phyloP scores from a whole-genome alignment of 2,113 vertebrate genomes.

The Actenoides hombroni region DNA sequence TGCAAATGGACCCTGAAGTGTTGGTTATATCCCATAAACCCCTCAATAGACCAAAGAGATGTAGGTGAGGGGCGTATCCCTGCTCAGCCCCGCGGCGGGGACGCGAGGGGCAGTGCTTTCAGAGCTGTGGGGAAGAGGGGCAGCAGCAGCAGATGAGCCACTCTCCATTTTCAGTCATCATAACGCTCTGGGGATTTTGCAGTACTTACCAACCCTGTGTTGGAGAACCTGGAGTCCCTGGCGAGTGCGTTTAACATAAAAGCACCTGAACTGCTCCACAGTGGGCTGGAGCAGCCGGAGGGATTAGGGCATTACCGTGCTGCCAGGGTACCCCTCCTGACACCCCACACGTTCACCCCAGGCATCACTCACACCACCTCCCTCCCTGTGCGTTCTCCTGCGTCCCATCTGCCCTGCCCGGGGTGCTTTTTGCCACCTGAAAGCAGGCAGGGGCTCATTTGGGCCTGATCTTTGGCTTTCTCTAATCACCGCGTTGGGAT shows the following conservation, averaged over 20 bases:
- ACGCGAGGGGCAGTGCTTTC: accelerated
- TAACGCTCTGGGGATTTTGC: neutral
- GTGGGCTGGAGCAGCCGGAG: neutral
- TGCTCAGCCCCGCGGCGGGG: accelerated
- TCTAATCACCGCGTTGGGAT: neutral
- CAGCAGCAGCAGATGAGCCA: accelerated
- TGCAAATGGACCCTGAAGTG: neutral
- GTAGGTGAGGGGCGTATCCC: neutral
- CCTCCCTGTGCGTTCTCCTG: accelerated
- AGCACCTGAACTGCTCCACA: neutral
- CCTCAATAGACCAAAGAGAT: neutral
- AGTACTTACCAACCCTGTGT: accelerated
- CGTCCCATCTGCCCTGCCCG: accelerated
- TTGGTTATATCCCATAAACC: neutral
- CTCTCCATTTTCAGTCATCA: neutral
- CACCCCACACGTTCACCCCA: too few species aligned
- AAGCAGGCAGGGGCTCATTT: neutral
- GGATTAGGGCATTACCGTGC: neutral
- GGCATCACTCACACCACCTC: accelerated
- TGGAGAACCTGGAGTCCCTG: neutral
- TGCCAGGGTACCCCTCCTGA: too few species aligned
- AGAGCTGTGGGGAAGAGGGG: neutral
- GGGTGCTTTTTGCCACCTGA: accelerated
- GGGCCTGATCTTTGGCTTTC: neutral
- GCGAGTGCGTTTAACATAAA: neutral